Evolutionary conservation across 2,113 vertebrate species (phyloP), one percentile per base, ranked within the genome.

Genomic region (Oncorhynchus mykiss): DNA sequence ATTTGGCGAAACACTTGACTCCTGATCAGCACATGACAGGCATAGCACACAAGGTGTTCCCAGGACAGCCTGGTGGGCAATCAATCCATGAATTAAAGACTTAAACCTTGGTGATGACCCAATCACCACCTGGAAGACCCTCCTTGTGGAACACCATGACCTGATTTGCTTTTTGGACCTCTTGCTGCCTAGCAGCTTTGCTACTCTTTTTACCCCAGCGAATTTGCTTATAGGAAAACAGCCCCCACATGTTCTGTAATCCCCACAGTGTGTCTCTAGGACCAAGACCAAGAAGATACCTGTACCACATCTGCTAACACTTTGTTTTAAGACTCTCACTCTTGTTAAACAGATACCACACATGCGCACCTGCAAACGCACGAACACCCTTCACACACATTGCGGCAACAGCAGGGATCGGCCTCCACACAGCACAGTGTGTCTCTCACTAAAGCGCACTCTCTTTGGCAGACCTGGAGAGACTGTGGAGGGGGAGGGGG

Each of bases 351-450:
- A 70, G 79, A 83, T 64, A 74, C 54, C 54, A 45, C 29, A 78
- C 39, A 45, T 2, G 8, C 9, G 39, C 9, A 54, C 49, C 39
- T 49, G 71, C 71, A 27, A 78, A 60, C 76, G 67, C 84, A 71
- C 76, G 74, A 70, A 90, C 84, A 87, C 84, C 82, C 84, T 82
- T 75, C 78, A 71, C 78, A 81, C 83, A 84, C 81, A 79, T 78
- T 82, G 75, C 73, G 75, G 67, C 39, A 45, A 45, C 39, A 75
- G 71, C 78, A 14, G 82, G 80, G 78, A 84, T 86, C 78, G 82
- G 76, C 57, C 72, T 82, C 75, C 72, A 69, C 73, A 78, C 82
- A 72, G 81, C 80, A 11, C 39, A 88, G 84, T 70, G 73, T 78
- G 67, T 86, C 78, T 82, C 85, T 87, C 78, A 85, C 83, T 86